Base-by-base conservation (phyloP, 2,113 vertebrate genomes). In the Arizona elegans region DNA sequence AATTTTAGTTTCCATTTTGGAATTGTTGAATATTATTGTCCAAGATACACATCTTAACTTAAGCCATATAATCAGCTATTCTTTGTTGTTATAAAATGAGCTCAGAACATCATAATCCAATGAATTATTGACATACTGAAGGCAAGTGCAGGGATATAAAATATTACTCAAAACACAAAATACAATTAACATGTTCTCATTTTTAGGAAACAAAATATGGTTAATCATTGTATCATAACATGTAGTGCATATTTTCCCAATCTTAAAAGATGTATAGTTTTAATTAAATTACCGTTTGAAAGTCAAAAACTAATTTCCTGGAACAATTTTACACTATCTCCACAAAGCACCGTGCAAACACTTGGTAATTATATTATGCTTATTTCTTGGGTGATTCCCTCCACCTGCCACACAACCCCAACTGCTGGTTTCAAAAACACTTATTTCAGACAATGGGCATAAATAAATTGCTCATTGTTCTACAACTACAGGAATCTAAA, bases 231-330 rank as follows among this genome's bases (percentile, higher is more conserved):
- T 43, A 91, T 43, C 65, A 9, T 58, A 91, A 52, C 38, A 86
- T 85, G 43, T 88, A 75, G 38, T 89, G 26, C 54, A 86, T 62
- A 90, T 75, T 90, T 38, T 91, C 50, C n/a, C 50, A 86, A 55
- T 65, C 90, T 92, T 89, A 19, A 86, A 94, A 91, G 17, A 86
- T 91, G 88, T 65, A 89, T 86, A 53, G 26, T 43, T 87, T 92
- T 92, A 92, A 94, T 94, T 92, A 92, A 33, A 85, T 91, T 94
- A 94, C 15, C 59, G 8, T 85, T 92, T 62, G 88, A 23, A 38
- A 94, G 43, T 12, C 26, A 53, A 75, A 91, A 90, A 86, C 55
- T 88, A 91, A 94, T 94, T 92, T 81, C 50, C 85, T 62, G 23
- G 81, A 94, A 92, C 33, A 88, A 88, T 88, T 94, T 94, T 91